Evolutionary conservation across 2,888 invertebrate genomes (phyloP), one percentile per base, ranked within the genome.

Genomic region (Diloba caeruleocephala): DNA sequence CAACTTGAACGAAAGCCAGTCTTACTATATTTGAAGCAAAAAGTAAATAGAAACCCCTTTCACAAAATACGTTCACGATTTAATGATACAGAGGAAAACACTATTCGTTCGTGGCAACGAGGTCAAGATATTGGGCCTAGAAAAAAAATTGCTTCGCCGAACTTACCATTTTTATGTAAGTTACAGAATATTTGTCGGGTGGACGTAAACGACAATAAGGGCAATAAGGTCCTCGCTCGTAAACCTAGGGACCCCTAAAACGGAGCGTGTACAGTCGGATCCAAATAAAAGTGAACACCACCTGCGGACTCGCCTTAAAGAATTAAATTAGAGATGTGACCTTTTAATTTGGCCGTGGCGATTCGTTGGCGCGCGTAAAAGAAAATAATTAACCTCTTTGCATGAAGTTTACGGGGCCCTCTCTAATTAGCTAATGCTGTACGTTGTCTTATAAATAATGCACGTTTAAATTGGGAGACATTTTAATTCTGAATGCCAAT

Each of bases 361-460:
- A 65, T 57, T 65, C 49, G 56, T 50, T 48, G 57, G 48, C 42
- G 51, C 52, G 37, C 54, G 63, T 63, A 66, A 74, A 74, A 76
- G 68, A 78, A 78, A 76, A 79, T 74, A 75, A 77, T 78, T 67
- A 77, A 76, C 68, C 73, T 71, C 73, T 75, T 78, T 69, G 72
- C 63, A 58, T 56, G 51, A 52, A 59, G 62, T 55, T 63, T 69
- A 73, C 65, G 63, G 58, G n/a, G 50, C 14, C 57, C 61, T 60
- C 66, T 71, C 70, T 73, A 78, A 81, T 81, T 81, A 76, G 71
- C 65, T 64, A 71, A 69, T 71, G 69, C 37, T 68, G 72, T 71
- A 63, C 60, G 52, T 54, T 52, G 62, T 68, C 54, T 62, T 65
- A 54, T 68, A 60, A 63, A 63, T 68, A 69, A 68, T 68, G 58